Evolutionary conservation across 2,888 invertebrate species (phyloP), one percentile per base, ranked within the genome.

Genomic region (Scaptomyza parva): DNA sequence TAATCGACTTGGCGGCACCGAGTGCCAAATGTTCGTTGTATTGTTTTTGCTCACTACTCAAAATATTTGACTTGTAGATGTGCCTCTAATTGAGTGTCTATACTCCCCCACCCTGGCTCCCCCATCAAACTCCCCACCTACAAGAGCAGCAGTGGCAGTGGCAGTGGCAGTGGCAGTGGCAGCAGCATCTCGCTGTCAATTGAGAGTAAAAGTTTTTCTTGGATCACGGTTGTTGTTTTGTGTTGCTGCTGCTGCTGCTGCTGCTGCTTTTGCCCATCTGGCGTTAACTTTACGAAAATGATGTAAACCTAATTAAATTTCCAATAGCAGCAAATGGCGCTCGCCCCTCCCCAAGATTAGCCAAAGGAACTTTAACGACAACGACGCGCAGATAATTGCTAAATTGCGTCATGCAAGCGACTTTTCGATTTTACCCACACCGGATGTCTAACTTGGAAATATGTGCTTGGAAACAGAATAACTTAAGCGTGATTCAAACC

Each of bases 251-350:
- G 65, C 59, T 54, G 28, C 64, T 55, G 64, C 60, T 65, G 58
- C 44, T 52, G 41, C 53, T 59, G 63, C 45, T 50, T 44, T 61
- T 41, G 88, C 82, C 81, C 82, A 88, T 87, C 87, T 88, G 82
- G 85, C 87, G 54, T 79, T 52, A 79, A 68, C 64, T 70, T 77
- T 65, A 80, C 60, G 75, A 80, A 77, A 88, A 84, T 88, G 86
- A 87, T 88, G 82, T 83, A 83, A 83, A 88, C 88, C 82, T 88
- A 83, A 88, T 83, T 83, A 88, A 83, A 88, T 83, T 83, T 88
- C 85, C 86, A 88, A 83, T 85, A 83, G 85, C 79, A 83, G 85
- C 79, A 78, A 78, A 78, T 41, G 60, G 26, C 59, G 37, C 37
- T 22, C 52, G 9, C 14, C 44, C 61, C 54, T 50, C 47, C 30